Evolutionary conservation across 2,797 vertebrate genomes (phyloP).

Genomic region (Pipistrellus kuhlii): DNA sequence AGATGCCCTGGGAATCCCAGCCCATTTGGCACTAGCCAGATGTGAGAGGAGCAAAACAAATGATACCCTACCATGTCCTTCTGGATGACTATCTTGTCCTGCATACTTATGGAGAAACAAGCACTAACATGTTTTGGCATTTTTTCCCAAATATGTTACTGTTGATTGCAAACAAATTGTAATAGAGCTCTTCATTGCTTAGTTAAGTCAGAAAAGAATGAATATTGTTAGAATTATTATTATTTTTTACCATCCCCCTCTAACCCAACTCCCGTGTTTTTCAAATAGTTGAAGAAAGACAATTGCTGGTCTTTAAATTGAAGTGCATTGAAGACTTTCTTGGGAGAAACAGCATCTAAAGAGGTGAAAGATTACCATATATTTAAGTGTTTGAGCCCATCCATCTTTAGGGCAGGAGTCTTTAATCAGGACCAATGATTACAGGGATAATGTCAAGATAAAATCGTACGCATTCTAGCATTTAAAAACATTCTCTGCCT

Average conservation of each 20-base stretch:
- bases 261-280: slow-evolving; percentile 49
- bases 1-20: slow-evolving; percentile 37
- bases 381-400: slow-evolving; percentile 86
- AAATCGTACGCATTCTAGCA: slow-evolving; percentile 84
- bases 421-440: slow-evolving; percentile 89
- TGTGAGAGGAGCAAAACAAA: slow-evolving; percentile 64
- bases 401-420: slow-evolving; percentile 84
- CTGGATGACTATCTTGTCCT: slow-evolving; percentile 77
- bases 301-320: slow-evolving; percentile 83
- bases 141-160: slow-evolving; percentile 69
- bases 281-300: slow-evolving; percentile 73
- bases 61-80: slow-evolving; percentile 75
- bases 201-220: slow-evolving; percentile 41
- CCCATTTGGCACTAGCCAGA: slow-evolving; percentile 55
- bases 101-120: slow-evolving; percentile 79
- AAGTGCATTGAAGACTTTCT: slow-evolving; percentile 82
- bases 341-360: slow-evolving; percentile 76
- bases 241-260: slow-evolving; percentile 42
- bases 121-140: slow-evolving; percentile 73
- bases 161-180: slow-evolving; percentile 69
- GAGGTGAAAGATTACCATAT: slow-evolving; percentile 78
- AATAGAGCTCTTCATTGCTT: slow-evolving; percentile 75
- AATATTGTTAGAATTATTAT: slow-evolving; percentile 75
- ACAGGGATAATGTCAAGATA: slow-evolving; percentile 87
- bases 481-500: slow-evolving; percentile 75